Evolutionary conservation across 1,140 invertebrate genomes (phyloP), one percentile per base, ranked within the genome.

Genomic region (Hesperophylax magnus): DNA sequence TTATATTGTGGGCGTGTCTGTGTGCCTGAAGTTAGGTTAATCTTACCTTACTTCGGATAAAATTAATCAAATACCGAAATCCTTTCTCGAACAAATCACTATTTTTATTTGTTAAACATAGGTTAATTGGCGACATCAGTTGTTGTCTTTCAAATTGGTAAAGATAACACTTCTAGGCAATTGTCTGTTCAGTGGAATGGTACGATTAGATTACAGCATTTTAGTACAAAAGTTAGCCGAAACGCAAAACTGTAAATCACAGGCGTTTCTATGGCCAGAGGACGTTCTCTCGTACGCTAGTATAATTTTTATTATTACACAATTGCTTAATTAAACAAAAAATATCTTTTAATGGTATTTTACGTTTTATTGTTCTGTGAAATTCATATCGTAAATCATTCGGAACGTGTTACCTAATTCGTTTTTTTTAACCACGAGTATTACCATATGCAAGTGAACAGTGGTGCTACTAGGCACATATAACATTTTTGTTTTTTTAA

Each of bases 241-340:
- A 22, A 27, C 60, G n/a, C 60, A 5, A 63, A 31, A 65, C 31
- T 14, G 63, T 65, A 11, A 65, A 65, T 65, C 24, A 65, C 63
- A 65, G 11, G 11, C 24, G 63, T 14, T 17, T 31, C 22, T 22
- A 17, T 18, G 22, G 6, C 6, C 63, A 17, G 31, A 39, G 24
- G 24, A 31, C 63, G 17, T 27, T 22, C 61, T 65, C 22, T 65
- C n/a, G 63, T 65, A 17, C 63, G 15, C 24, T 65, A n/a, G 18
- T 56, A 0, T 56, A 34, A 34, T 34, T 34, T 34, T 3, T 20
- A 65, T 65, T 17, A 27, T 15, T 27, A 31, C 15, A 6, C 17
- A 34, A 65, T 24, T 65, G 31, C 63, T 67, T 39, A 47, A 67
- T 67, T 47, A 67, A 61, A 27, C 20, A 22, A 14, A 11, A n/a